A percentile compares a stretch with the other conserved stretches of the same genome.
Evolutionary conservation across 2,797 vertebrate species (phyloP).

Genomic region (Dromococcyx pavoninus): DNA sequence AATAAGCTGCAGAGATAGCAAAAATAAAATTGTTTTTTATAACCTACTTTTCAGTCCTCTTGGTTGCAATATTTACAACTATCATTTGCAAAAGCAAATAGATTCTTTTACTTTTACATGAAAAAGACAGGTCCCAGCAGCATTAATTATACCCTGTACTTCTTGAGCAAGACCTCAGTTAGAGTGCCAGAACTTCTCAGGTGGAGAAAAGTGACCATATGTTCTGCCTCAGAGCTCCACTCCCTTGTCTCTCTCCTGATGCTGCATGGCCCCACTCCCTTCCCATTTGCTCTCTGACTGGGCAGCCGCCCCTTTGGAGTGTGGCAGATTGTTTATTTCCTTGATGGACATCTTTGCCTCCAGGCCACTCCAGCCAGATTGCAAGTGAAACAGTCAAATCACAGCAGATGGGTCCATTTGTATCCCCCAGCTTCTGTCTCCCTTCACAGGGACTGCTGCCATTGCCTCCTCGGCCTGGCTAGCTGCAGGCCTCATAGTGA

Average conservation of each 20-base stretch:
- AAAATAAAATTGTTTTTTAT: not conserved
- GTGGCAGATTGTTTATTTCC: not conserved
- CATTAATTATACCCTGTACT: not conserved
- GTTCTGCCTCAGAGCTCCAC: not conserved
- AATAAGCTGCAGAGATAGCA: not conserved
- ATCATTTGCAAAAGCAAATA: not conserved
- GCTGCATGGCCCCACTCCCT: not conserved
- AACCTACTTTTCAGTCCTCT: not conserved
- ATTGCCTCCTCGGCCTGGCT: not conserved
- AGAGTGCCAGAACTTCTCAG: not conserved
- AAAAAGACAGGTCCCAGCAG: not conserved
- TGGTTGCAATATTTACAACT: not conserved
- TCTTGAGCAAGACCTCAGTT: not conserved
- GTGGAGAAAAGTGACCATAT: not conserved
- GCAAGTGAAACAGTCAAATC: not conserved
- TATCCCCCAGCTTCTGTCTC: not conserved
- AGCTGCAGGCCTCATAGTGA: not conserved
- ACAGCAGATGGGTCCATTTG: not conserved
- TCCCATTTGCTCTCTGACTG: not conserved
- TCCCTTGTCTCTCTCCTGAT: fast-evolving
- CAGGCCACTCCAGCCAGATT: not conserved
- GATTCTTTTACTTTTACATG: not conserved
- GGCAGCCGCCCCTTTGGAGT: not conserved
- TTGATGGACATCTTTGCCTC: not conserved
- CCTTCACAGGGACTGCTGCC: not conserved